Percentiles rank a stretch among this genome's conserved stretches.
Conservation (phyloP, 2,797 vertebrate genomes). For the Ibycter americanus region DNA sequence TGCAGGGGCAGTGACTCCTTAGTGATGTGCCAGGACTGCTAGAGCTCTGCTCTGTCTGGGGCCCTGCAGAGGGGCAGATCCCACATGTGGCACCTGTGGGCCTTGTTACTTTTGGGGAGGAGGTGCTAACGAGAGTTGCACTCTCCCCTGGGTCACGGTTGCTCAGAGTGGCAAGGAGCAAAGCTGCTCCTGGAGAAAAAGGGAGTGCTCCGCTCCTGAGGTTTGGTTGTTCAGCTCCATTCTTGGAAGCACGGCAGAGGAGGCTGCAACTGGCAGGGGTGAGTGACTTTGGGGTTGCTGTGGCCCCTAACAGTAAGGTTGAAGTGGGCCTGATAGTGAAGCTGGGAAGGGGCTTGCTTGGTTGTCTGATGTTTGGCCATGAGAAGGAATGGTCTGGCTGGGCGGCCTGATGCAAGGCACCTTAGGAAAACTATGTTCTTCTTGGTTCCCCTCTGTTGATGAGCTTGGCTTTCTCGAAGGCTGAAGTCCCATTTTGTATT, state of each 20-base stretch:
- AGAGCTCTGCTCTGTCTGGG: background rate
- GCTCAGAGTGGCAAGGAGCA: background rate
- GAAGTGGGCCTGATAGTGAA: background rate
- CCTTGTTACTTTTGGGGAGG: background rate
- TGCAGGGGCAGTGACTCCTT: background rate
- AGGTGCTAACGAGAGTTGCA: background rate
- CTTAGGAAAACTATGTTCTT: background rate
- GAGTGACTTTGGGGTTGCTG: background rate
- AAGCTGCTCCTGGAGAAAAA: background rate
- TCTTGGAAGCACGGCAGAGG: rapidly evolving
- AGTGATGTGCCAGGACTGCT: background rate
- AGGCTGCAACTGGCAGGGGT: background rate
- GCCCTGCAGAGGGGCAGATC: background rate
- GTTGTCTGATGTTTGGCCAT: background rate
- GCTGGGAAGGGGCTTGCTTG: background rate
- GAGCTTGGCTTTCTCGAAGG: background rate
- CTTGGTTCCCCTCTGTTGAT: background rate
- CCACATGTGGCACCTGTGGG: background rate
- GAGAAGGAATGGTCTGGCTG: background rate
- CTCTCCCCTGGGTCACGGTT: rapidly evolving
- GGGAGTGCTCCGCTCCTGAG: rapidly evolving
- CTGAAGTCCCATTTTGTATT: background rate
- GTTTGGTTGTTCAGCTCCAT: rapidly evolving
- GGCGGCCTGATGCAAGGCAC: background rate
- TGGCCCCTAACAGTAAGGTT: background rate